Conservation (phyloP, 2,888 invertebrate genomes). For the Cryptus armator region DNA sequence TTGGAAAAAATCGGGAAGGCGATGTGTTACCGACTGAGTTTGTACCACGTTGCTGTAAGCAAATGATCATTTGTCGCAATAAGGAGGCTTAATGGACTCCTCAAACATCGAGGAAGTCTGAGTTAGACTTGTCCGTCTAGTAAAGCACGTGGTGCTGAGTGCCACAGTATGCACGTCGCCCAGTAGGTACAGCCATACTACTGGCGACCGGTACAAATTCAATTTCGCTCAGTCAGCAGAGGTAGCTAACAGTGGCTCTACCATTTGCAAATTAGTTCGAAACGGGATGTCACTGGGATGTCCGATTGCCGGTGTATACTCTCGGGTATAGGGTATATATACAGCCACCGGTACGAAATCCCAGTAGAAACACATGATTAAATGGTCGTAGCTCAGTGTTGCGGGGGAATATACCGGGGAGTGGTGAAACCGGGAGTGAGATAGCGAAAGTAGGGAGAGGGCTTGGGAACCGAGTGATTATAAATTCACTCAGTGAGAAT, state of each 20-base stretch:
- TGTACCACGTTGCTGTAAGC: no score
- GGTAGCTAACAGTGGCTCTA: conserved; percentile 60
- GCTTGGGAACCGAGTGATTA: conserved; percentile 44
- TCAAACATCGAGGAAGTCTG: no score
- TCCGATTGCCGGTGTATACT: conserved; percentile 39
- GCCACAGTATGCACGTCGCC: not conserved
- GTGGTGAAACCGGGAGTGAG: not conserved
- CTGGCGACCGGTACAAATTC: conserved; percentile 71
- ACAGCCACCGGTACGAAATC: not conserved
- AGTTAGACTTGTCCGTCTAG: not conserved
- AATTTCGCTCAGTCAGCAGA: conserved; percentile 71
- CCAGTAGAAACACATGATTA: conserved; percentile 54
- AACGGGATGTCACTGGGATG: conserved; percentile 56
- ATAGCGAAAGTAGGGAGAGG: not conserved
- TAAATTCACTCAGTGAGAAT: conserved; percentile 41
- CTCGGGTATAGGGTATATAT: conserved; percentile 3
- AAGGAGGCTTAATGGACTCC: no score
- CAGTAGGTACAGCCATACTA: not conserved
- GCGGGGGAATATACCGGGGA: conserved; percentile 13
- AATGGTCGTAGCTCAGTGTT: conserved; percentile 38
- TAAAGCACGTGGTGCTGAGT: conserved; percentile 1
- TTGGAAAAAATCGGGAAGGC: no score
- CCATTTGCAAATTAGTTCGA: conserved; percentile 80
- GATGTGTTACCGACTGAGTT: no score
- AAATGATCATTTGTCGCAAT: no score